Conservation (phyloP, 2,888 invertebrate species). For the Microdon myrmicae region DNA sequence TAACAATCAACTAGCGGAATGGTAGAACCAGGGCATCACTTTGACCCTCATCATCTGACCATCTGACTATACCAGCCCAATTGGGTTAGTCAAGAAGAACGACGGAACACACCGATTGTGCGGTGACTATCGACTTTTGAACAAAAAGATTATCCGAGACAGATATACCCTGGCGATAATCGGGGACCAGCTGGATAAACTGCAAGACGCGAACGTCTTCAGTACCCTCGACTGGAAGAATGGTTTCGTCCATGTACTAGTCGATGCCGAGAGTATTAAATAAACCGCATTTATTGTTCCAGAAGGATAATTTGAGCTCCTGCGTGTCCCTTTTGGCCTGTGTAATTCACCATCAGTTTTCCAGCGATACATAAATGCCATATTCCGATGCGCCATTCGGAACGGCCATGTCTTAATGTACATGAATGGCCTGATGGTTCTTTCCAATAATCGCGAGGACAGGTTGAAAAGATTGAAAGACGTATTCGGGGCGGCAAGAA, state of each 20-base stretch:
- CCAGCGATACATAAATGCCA: no score
- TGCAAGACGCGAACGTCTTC: not conserved
- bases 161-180: not conserved
- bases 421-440: no score
- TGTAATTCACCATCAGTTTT: no score
- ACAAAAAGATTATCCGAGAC: not conserved
- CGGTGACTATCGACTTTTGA: not conserved
- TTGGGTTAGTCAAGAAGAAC: constrained; percentile 7
- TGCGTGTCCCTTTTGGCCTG: not conserved
- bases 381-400: no score
- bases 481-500: no score
- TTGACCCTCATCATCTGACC: no score
- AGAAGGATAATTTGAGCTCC: not conserved
- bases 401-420: no score
- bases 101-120: constrained; percentile 6
- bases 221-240: not conserved
- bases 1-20: no score
- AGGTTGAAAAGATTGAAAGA: no score
- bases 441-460: no score
- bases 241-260: not conserved
- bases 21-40: no score
- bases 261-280: not conserved
- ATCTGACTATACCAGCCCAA: constrained; percentile 10
- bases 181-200: not conserved
- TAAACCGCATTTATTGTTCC: not conserved